Conservation (phyloP, 2,888 invertebrate genomes). For the Dilophus febrilis region DNA sequence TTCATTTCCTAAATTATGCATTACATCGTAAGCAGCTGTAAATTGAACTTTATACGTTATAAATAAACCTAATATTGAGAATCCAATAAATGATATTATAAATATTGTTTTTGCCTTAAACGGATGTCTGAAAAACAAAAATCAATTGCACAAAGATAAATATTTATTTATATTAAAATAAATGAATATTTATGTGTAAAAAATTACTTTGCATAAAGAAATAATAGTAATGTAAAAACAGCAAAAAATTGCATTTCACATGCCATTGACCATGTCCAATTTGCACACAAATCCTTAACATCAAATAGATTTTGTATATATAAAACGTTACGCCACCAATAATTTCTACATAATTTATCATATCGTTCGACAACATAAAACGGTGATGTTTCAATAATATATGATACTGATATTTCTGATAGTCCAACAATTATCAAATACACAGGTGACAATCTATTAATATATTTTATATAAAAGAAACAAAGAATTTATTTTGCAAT, state of each 20-base stretch:
- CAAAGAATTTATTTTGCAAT: no score
- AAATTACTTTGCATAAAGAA: conserved; percentile 24
- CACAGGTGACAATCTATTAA: conserved; percentile 25
- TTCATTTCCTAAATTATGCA: conserved; percentile 25
- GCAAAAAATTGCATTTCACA: conserved; percentile 31
- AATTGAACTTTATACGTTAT: conserved; percentile 1
- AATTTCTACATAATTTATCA: conserved; percentile 22
- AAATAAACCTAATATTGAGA: neutral
- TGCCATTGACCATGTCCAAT: conserved; percentile 31
- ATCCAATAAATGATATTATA: neutral
- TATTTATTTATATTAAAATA: no score
- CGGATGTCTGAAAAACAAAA: no score
- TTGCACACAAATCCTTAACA: conserved; percentile 27
- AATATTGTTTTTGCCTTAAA: no score
- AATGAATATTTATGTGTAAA: no score
- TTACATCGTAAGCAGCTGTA: conserved; percentile 21
- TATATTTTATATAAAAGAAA: no score
- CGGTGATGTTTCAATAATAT: conserved; percentile 25
- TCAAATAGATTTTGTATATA: conserved; percentile 28
- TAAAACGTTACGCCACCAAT: conserved; percentile 30
- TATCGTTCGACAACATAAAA: conserved; percentile 28
- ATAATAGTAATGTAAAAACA: conserved; percentile 21
- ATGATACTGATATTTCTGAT: conserved; percentile 25
- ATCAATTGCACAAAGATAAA: no score
- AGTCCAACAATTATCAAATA: conserved; percentile 23